Evolutionary conservation across 2,888 invertebrate species (phyloP).

Genomic region (Erebia epiphron): DNA sequence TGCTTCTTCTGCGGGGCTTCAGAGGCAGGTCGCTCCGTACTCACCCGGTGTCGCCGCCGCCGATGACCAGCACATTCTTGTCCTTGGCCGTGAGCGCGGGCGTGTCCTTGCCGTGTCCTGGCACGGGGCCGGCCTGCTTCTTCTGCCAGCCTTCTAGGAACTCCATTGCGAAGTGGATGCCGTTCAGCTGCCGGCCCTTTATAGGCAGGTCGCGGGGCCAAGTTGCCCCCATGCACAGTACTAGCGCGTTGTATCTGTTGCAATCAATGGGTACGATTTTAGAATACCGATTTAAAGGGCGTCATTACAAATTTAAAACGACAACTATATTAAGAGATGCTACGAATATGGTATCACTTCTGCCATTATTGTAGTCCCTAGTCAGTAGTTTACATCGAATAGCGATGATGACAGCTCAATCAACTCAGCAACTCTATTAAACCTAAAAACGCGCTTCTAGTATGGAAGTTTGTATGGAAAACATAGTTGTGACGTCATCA

Average conservation of each 20-base stretch:
- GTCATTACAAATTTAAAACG: too few relatives aligned
- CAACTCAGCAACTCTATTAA: too few relatives aligned
- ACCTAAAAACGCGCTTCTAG: too few relatives aligned
- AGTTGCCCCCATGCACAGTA: constrained; percentile 96
- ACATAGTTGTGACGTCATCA: too few relatives aligned
- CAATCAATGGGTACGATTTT: too few relatives aligned
- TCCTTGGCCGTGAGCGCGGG: constrained; percentile 91
- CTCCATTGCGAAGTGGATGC: constrained; percentile 99
- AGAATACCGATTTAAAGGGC: too few relatives aligned
- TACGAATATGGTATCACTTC: too few relatives aligned
- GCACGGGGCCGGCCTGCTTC: constrained; percentile 88
- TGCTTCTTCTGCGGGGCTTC: constrained; percentile 98
- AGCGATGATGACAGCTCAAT: too few relatives aligned
- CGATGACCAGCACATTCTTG: constrained; percentile 97
- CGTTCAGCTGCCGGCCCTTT: constrained; percentile 93
- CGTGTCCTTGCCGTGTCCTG: constrained; percentile 57
- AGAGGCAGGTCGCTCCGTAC: constrained; percentile 83
- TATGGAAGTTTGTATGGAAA: too few relatives aligned
- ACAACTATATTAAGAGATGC: too few relatives aligned
- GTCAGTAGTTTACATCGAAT: too few relatives aligned
- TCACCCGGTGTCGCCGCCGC: constrained; percentile 92
- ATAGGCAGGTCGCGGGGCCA: constrained; percentile 96
- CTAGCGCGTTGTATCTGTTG: constrained; percentile 90
- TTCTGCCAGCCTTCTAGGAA: constrained; percentile 99
- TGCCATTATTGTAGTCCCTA: too few relatives aligned